Conservation (phyloP, 2,888 invertebrate genomes). For the Toxonevra muliebris region DNA sequence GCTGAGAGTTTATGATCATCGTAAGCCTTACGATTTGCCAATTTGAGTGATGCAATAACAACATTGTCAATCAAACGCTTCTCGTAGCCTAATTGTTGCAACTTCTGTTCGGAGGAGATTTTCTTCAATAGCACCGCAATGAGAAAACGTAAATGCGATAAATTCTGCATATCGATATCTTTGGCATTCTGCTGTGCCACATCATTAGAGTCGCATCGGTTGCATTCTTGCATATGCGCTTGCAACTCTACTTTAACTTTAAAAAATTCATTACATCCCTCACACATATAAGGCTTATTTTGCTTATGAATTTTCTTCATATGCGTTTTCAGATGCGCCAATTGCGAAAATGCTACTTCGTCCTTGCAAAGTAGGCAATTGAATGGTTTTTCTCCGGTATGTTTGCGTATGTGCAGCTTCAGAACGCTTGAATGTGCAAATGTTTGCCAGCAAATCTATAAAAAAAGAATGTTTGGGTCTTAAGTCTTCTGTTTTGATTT, state of each 20-base stretch:
- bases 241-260: slow-evolving; percentile 80
- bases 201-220: slow-evolving; percentile 25
- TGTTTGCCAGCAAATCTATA: slow-evolving; percentile 60
- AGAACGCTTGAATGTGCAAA: slow-evolving; percentile 88
- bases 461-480: slow-evolving; percentile 9
- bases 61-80: slow-evolving; percentile 81
- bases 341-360: slow-evolving; percentile 78
- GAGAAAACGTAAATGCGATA: slow-evolving; percentile 81
- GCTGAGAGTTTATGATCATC: slow-evolving; percentile 69
- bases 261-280: slow-evolving; percentile 77
- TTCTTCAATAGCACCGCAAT: slow-evolving; percentile 83
- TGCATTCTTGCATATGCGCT: slow-evolving; percentile 70
- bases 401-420: slow-evolving; percentile 82
- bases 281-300: slow-evolving; percentile 80
- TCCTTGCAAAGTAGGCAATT: slow-evolving; percentile 73
- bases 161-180: slow-evolving; percentile 65
- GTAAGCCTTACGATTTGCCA: slow-evolving; percentile 76
- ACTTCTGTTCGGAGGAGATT: slow-evolving; percentile 81
- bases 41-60: slow-evolving; percentile 78
- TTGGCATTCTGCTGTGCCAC: slow-evolving; percentile 41
- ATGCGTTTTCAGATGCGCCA: slow-evolving; percentile 88
- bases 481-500: slow-evolving; percentile 23
- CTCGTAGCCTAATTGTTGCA: slow-evolving; percentile 81
- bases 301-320: slow-evolving; percentile 86
- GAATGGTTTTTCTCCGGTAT: slow-evolving; percentile 88